Evolutionary conservation across 1,140 invertebrate species (phyloP), one percentile per base, ranked within the genome.

Genomic region (Drosophila mayri): DNA sequence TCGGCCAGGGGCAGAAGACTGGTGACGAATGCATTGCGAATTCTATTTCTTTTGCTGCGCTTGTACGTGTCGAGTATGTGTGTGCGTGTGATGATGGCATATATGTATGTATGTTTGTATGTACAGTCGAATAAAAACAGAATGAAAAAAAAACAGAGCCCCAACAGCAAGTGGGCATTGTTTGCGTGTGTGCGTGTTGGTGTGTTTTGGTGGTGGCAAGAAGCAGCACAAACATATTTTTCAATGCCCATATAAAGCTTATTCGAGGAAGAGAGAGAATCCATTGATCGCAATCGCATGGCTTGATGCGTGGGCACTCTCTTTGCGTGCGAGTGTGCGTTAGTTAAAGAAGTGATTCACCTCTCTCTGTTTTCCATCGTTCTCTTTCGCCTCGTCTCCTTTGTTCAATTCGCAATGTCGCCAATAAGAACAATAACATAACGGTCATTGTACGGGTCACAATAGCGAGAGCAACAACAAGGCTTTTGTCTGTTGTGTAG

Each of bases 41-140:
- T 66, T 81, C 65, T 74, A 70, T 67, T 63, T 84, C 75, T 62
- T 87, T 66, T 60, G 63, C 43, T 78, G 30, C 62, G 37, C 30
- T 46, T 58, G 44, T 52, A 32, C 30, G 65, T 43, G 12, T 25
- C 16, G 20, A 4, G 20, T 37, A 55, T 25, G 35, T 38, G 41
- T 41, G 57, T 75, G 74, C 52, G 59, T 74, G 49, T 50, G 70
- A 60, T 37, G 65, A 68, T 59, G 66, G 76, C 76, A 68, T 57
- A 61, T 40, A 50, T 43, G 63, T 77, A 20, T 43, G 63, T 77
- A 20, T 43, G 63, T 65, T 44, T 76, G 54, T 77, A n/a, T 68
- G 80, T 90, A 88, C 84, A 90, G 84, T 90, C 77, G n/a, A 81
- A 65, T 59, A 87, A 84, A 86, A 81, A 72, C 84, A 84, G 79